phyloP scores from a whole-genome alignment of 2,113 vertebrate genomes.

The Loxodonta africana region DNA sequence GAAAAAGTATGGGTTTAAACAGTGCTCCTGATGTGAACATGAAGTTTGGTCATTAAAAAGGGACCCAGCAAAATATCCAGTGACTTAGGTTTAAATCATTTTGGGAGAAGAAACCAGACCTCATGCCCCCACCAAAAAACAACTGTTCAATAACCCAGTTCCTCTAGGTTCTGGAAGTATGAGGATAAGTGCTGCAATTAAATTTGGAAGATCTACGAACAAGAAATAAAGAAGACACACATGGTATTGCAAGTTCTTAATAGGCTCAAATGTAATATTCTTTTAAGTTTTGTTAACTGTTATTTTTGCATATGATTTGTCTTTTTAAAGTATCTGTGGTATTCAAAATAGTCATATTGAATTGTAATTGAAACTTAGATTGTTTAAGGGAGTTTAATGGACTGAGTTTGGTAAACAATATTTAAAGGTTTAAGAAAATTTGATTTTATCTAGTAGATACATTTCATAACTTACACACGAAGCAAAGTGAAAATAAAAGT shows the following conservation, averaged over 20 bases:
- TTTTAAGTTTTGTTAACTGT: not conserved
- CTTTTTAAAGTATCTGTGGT: not conserved
- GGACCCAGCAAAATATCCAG: not conserved
- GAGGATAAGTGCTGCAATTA: not conserved
- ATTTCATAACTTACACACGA: not conserved
- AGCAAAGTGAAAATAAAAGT: slow-evolving; percentile 31
- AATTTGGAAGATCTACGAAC: not conserved
- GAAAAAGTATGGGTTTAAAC: not conserved
- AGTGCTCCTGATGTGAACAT: not conserved
- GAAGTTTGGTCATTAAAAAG: not conserved
- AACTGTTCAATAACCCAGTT: not conserved
- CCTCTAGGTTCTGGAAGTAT: not conserved
- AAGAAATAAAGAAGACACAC: not conserved
- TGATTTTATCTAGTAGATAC: not conserved
- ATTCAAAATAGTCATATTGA: not conserved
- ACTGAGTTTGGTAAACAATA: not conserved
- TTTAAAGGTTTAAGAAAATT: slow-evolving; percentile 46
- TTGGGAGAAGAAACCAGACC: not conserved
- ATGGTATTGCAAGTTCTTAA: not conserved
- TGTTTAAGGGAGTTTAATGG: slow-evolving; percentile 8
- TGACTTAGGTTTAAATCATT: not conserved
- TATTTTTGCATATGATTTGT: slow-evolving; percentile 12
- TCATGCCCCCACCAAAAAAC: not conserved
- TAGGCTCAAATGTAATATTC: not conserved
- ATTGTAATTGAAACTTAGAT: not conserved